Percentiles rank a stretch among this genome's conserved stretches.
phyloP scores from a whole-genome alignment of 1,140 invertebrate species.

The Lasioglossum albipes region DNA sequence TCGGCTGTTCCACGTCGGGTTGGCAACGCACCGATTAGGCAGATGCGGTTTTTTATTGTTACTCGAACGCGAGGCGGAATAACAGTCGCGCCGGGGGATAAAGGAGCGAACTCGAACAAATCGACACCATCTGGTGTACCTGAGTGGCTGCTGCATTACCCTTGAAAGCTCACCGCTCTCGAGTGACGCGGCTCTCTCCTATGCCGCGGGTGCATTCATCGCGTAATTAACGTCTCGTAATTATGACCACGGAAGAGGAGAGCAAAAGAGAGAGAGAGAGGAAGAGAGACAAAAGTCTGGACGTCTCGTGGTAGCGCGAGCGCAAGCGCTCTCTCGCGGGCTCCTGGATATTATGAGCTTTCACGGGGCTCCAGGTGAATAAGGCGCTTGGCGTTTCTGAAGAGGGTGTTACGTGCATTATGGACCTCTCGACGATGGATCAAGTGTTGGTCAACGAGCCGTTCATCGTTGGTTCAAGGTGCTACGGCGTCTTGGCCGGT shows the following conservation, averaged over 20 bases:
- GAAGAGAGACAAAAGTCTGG: slow-evolving; percentile 26
- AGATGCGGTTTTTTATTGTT: slow-evolving; percentile 36
- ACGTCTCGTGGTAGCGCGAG: slow-evolving; percentile 41
- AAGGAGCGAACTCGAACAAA: slow-evolving; percentile 39
- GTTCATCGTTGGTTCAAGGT: slow-evolving; percentile 58
- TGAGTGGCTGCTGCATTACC: slow-evolving; percentile 53
- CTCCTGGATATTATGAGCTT: slow-evolving; percentile 67
- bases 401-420: slow-evolving; percentile 65
- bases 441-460: slow-evolving; percentile 58
- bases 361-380: slow-evolving; percentile 64
- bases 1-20: too few relatives aligned
- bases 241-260: slow-evolving; percentile 59
- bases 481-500: slow-evolving; percentile 50
- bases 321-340: slow-evolving; percentile 42
- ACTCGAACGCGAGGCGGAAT: slow-evolving; percentile 29
- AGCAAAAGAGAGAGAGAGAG: slow-evolving; percentile 8
- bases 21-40: slow-evolving; percentile 33
- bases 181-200: slow-evolving; percentile 52
- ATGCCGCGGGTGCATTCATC: slow-evolving; percentile 63
- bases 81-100: slow-evolving; percentile 12
- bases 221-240: slow-evolving; percentile 73
- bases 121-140: slow-evolving; percentile 51
- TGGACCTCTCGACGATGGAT: slow-evolving; percentile 57
- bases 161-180: slow-evolving; percentile 58
- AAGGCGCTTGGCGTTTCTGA: slow-evolving; percentile 62